Evolutionary conservation across 2,797 vertebrate genomes (phyloP), one percentile per base, ranked within the genome.

Genomic region (Microchirus variegatus): DNA sequence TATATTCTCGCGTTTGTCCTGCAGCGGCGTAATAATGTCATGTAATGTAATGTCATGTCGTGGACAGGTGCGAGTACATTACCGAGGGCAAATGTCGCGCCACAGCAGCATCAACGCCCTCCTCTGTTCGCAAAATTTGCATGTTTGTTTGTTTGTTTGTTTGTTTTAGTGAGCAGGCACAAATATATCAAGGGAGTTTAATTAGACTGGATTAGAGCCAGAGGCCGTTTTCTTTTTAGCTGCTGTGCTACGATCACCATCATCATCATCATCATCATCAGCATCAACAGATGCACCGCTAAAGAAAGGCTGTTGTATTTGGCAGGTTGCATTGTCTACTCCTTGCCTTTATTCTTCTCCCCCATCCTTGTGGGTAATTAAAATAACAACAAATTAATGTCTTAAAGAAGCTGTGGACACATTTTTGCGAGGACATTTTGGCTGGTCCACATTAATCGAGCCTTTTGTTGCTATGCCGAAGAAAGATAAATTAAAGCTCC

Each of bases 1-100:
- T 75, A 68, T 83, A 83, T 87, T 80, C 67, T 40, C 71, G 35
- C 64, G 53, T 75, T 61, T 81, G 71, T 75, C 80, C 78, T 71
- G 57, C 68, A 67, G 73, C 50, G 38, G 70, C 63, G 61, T 45
- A 61, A 22, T n/a, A n/a, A 75, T 77, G 26, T 26, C n/a, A n/a
- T n/a, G n/a, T n/a, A n/a, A 22, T 22, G 22, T 22, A 31, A 31
- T 31, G 67, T 74, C 58, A 75, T 63, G 74, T 79, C 70, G 54
- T 60, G 64, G 75, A 72, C 46, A 68, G 62, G 49, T 59, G 8
- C 31, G n/a, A 22, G 57, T 7, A 10, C 49, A 62, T 53, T 22
- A 50, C 16, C 15, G 31, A 76, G 67, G 69, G 64, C 70, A 68
- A 73, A 56, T 26, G 59, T 68, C 36, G 5, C 52, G 19, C 49